These are phyloP conservation scores for Diachasmimorpha longicaudata DNA, from an alignment of 1,140 invertebrate genomes.

Conservation along the genomic window DNA sequence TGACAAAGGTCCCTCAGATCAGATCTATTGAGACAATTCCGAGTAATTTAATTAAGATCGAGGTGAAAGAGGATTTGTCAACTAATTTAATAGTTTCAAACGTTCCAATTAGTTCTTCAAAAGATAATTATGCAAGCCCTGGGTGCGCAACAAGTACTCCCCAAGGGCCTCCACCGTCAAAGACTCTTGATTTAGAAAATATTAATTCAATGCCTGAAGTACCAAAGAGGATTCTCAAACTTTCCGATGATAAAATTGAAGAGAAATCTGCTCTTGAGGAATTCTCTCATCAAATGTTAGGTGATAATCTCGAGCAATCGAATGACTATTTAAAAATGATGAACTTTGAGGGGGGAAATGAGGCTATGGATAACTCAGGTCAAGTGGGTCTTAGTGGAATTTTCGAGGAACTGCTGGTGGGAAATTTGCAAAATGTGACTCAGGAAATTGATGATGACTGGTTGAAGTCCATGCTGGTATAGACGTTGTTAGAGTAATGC, in stretches of 20 bases:
- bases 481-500: not conserved
- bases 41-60: not conserved
- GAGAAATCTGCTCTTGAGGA: not conserved
- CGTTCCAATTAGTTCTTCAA: not conserved
- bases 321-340: not conserved
- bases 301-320: not conserved
- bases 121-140: not conserved
- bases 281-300: not conserved
- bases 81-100: not conserved
- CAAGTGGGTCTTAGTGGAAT: not conserved
- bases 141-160: not conserved
- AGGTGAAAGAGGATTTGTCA: not conserved
- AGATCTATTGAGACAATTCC: not conserved
- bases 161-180: not conserved
- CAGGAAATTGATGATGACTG: slow-evolving; percentile 30
- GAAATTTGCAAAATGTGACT: slow-evolving; percentile 11
- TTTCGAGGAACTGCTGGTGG: slow-evolving; percentile 25
- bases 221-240: not conserved
- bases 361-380: not conserved
- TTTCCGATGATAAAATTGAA: not conserved
- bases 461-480: slow-evolving; percentile 27
- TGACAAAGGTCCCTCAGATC: not conserved
- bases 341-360: not conserved
- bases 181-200: not conserved
- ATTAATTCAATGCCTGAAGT: not conserved